These are phyloP conservation scores for Idaea dimidiata DNA, from an alignment of 2,888 invertebrate species.

Conservation along the genomic window DNA sequence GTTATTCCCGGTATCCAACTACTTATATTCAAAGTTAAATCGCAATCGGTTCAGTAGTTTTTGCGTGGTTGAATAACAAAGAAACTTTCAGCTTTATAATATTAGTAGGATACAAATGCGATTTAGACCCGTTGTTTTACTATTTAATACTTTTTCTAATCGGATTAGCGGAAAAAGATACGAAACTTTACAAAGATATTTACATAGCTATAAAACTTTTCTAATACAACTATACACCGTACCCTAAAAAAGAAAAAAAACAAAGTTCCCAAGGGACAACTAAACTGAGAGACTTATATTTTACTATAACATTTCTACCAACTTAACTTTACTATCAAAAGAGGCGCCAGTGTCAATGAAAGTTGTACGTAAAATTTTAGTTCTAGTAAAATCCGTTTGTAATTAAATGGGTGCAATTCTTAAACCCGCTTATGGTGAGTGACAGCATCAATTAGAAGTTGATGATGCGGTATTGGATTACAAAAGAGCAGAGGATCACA, in stretches of 20 bases:
- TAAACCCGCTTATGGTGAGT: constrained; percentile 63
- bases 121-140: too few relatives aligned
- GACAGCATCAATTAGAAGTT: constrained; percentile 78
- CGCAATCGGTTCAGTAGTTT: too few relatives aligned
- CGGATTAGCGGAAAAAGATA: too few relatives aligned
- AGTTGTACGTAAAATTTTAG: neutral
- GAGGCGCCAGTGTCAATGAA: neutral
- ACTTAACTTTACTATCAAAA: neutral
- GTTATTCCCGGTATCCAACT: too few relatives aligned
- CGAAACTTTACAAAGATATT: too few relatives aligned
- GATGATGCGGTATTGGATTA: constrained; percentile 71
- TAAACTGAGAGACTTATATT: constrained; percentile 38
- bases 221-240: neutral
- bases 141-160: too few relatives aligned
- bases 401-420: neutral
- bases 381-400: neutral
- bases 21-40: too few relatives aligned
- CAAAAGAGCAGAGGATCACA: constrained; percentile 65
- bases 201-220: neutral
- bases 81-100: too few relatives aligned
- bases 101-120: too few relatives aligned
- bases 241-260: constrained; percentile 40
- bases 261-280: constrained; percentile 55
- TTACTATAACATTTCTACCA: constrained; percentile 10
- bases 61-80: too few relatives aligned